Evolutionary conservation across 2,113 vertebrate genomes (phyloP).

Genomic region (Phyllopteryx taeniolatus): DNA sequence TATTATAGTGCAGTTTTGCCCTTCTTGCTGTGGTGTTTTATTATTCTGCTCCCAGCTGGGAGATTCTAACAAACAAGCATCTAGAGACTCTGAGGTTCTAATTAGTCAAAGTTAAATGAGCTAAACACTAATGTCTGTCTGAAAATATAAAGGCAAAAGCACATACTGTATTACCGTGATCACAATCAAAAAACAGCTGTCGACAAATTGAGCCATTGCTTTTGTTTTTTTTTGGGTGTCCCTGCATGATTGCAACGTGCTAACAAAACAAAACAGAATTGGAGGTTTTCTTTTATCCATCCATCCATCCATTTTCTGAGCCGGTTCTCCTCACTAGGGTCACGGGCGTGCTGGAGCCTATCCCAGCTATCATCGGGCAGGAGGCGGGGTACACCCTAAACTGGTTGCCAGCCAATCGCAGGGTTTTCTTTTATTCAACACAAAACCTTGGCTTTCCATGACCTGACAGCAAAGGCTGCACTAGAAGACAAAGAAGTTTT

Average conservation of each 20-base stretch:
- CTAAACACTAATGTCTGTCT: not conserved
- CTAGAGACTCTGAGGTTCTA: constrained; percentile 1
- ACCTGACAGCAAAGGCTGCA: constrained; percentile 28
- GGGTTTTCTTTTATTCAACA: constrained; percentile 11
- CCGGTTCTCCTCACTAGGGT: too few species aligned
- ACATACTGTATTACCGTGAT: not conserved
- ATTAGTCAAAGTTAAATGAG: not conserved
- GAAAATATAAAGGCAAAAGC: not conserved
- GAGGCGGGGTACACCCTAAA: too few species aligned
- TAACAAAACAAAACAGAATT: not conserved
- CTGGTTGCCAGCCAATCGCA: too few species aligned
- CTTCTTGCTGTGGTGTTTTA: constrained; percentile 13
- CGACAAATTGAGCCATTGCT: not conserved
- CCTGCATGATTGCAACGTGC: constrained; percentile 1
- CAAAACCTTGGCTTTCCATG: constrained; percentile 21
- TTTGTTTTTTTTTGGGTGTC: not conserved
- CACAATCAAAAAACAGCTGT: not conserved
- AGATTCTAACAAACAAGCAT: constrained; percentile 2
- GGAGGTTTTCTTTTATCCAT: constrained; percentile 7
- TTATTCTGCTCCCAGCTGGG: constrained; percentile 11
- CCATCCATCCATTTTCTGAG: too few species aligned
- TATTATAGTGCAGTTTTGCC: constrained; percentile 26
- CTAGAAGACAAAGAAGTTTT: constrained; percentile 25
- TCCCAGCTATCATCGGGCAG: too few species aligned
- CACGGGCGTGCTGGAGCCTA: too few species aligned